phyloP scores from a whole-genome alignment of 2,113 vertebrate genomes.

The Caranx ignobilis region DNA sequence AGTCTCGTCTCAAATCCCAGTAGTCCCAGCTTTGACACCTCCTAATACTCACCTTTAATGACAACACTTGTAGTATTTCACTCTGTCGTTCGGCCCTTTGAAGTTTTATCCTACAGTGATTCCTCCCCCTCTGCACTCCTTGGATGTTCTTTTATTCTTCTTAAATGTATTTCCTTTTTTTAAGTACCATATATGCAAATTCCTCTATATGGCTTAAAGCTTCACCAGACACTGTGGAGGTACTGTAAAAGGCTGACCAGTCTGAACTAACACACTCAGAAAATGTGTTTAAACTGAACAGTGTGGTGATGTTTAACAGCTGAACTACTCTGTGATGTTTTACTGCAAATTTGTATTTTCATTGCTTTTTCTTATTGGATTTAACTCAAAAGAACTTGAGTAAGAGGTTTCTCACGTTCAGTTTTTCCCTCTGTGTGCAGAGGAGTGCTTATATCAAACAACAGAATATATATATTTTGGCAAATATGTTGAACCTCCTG shows the following conservation, averaged over 20 bases:
- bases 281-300: slow-evolving; percentile 7
- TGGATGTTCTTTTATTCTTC: slow-evolving; percentile 14
- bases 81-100: slow-evolving; percentile 42
- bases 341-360: neutral
- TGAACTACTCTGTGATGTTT: neutral
- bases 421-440: neutral
- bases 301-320: neutral
- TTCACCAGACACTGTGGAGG: slow-evolving; percentile 11
- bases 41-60: slow-evolving; percentile 56
- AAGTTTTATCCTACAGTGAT: slow-evolving; percentile 55
- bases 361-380: neutral
- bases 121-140: slow-evolving; percentile 65
- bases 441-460: neutral
- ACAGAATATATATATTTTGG: neutral
- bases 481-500: neutral
- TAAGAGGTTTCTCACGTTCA: neutral
- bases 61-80: slow-evolving; percentile 45
- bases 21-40: slow-evolving; percentile 45
- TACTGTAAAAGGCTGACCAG: neutral
- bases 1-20: slow-evolving; percentile 42
- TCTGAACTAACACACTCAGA: neutral
- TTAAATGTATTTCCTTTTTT: slow-evolving; percentile 20
- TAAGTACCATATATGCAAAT: neutral
- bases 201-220: slow-evolving; percentile 24
- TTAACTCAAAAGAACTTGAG: neutral